phyloP scores from a whole-genome alignment of 2,113 vertebrate genomes.

The Sisor rabdophorus region DNA sequence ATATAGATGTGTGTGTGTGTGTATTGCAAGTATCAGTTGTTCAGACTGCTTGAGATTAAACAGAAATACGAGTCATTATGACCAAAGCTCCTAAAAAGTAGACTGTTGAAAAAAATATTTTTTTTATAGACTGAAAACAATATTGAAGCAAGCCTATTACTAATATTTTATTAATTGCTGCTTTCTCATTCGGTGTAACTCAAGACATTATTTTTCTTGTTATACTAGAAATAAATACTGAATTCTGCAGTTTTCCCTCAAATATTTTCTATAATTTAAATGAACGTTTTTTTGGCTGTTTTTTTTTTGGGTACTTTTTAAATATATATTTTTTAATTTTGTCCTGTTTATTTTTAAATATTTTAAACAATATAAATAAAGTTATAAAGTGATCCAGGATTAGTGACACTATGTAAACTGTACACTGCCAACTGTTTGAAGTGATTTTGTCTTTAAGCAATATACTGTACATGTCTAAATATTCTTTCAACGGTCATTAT shows the following conservation, averaged over 20 bases:
- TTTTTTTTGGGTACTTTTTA: neutral
- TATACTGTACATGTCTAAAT: neutral
- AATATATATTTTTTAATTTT: neutral
- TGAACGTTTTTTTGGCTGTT: neutral
- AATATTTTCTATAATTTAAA: neutral
- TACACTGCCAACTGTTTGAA: slow-evolving; percentile 12
- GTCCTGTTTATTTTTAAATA: neutral
- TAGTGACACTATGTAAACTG: neutral
- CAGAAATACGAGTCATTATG: too few relatives aligned
- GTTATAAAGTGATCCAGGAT: neutral
- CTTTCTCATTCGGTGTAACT: neutral
- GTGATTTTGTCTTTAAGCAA: slow-evolving; percentile 10
- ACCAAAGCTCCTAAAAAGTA: slow-evolving; percentile 27
- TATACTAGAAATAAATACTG: neutral
- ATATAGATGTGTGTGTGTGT: too few relatives aligned
- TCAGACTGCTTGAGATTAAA: too few relatives aligned
- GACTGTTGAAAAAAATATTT: slow-evolving; percentile 1
- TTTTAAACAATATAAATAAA: slow-evolving; percentile 9
- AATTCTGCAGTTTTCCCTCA: neutral
- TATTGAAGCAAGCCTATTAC: neutral
- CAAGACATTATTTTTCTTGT: neutral
- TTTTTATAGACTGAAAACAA: neutral
- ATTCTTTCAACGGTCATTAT: neutral
- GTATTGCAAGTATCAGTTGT: too few relatives aligned
- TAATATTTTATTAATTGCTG: neutral